phyloP scores from a whole-genome alignment of 2,888 invertebrate genomes.

The Aphodius granarius region DNA sequence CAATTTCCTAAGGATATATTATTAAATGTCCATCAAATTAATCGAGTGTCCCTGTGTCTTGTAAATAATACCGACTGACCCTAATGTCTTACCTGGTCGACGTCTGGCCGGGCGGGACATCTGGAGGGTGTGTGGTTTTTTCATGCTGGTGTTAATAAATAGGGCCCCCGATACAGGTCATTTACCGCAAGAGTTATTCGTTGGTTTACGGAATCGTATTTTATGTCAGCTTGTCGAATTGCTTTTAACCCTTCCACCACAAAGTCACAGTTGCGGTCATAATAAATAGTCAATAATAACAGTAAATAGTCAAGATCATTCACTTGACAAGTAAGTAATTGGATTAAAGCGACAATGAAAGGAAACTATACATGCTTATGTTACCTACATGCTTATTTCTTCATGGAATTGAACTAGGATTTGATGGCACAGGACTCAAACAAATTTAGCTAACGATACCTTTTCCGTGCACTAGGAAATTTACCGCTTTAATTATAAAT shows the following conservation, averaged over 20 bases:
- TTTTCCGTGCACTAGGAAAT: no score
- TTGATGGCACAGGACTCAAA: no score
- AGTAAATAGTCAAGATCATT: no score
- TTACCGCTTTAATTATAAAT: no score
- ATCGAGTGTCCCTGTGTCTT: slow-evolving; percentile 30
- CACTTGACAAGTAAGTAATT: no score
- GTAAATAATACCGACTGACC: slow-evolving; percentile 11
- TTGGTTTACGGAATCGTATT: neutral
- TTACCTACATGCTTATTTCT: no score
- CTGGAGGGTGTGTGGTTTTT: neutral
- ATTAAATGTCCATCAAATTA: slow-evolving; percentile 48
- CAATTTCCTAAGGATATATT: slow-evolving; percentile 42
- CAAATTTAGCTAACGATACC: no score
- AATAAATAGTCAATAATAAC: neutral
- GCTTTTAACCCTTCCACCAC: neutral
- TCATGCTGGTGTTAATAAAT: neutral
- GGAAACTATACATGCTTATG: no score
- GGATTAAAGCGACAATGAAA: no score
- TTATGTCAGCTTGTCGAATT: neutral
- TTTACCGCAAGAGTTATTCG: neutral
- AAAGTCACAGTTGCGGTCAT: neutral
- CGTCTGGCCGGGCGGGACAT: neutral
- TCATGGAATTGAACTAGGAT: no score
- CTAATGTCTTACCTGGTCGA: slow-evolving; percentile 7
- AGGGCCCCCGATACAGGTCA: neutral